A percentile compares a stretch with the other conserved stretches of the same genome.
Conservation (phyloP, 1,140 invertebrate species). For the Solen grandis region DNA sequence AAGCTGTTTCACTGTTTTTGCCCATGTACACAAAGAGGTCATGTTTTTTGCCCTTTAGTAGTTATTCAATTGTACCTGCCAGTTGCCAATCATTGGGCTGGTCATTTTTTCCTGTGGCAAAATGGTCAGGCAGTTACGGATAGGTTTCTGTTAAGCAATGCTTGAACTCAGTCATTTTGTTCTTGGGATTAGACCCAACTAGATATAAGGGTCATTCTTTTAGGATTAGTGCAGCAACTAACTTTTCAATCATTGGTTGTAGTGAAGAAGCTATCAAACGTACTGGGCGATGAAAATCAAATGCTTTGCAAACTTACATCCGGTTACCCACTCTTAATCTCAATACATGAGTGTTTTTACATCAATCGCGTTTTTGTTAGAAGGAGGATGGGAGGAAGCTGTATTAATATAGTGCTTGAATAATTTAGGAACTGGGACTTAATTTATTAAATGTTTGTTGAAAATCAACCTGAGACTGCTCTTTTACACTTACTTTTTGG, state of each 20-base stretch:
- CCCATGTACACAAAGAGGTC: neutral
- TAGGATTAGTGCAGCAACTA: too few relatives aligned
- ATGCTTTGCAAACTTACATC: conserved; percentile 8
- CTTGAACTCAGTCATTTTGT: neutral
- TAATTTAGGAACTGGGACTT: neutral
- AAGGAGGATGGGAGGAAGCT: too few relatives aligned
- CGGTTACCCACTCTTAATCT: neutral
- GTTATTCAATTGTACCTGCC: neutral
- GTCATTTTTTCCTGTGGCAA: neutral
- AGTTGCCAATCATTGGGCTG: neutral
- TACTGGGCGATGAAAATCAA: conserved; percentile 2
- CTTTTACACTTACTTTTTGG: neutral
- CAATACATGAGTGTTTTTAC: neutral
- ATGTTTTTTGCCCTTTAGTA: too few relatives aligned
- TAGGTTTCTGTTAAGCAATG: neutral
- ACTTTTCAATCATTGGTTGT: too few relatives aligned
- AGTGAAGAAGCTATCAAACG: neutral
- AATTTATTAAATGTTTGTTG: neutral
- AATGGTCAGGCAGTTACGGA: neutral
- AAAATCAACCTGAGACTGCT: neutral
- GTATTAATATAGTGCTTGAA: neutral
- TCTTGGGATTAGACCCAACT: neutral
- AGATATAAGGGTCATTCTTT: too few relatives aligned
- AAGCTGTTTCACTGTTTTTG: neutral
- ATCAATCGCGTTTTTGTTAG: too few relatives aligned